Percentiles rank a stretch among this genome's conserved stretches.
These are phyloP conservation scores for Mixornis gularis DNA, from an alignment of 2,113 vertebrate species.

Conservation along the genomic window DNA sequence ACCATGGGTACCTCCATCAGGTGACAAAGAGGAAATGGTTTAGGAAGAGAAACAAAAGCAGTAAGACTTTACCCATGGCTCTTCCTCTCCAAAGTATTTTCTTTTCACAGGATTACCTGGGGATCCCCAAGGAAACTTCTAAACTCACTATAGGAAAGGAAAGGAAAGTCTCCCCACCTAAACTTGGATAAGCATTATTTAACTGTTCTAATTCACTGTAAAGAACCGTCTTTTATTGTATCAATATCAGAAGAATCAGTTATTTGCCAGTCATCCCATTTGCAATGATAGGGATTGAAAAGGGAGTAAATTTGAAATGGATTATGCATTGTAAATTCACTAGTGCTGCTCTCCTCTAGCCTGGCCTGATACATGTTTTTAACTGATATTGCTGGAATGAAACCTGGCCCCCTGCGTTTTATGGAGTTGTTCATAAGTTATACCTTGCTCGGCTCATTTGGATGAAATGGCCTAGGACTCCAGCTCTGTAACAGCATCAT, in stretches of 20 bases:
- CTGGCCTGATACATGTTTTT: not conserved
- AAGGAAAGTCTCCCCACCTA: not conserved
- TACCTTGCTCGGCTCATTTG: conserved; percentile 29
- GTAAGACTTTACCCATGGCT: not conserved
- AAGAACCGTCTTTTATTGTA: not conserved
- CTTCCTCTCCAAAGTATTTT: not conserved
- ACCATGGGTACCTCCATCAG: not conserved
- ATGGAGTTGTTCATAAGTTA: conserved; percentile 35
- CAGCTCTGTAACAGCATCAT: not conserved
- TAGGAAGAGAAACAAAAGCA: not conserved
- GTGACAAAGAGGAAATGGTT: not conserved
- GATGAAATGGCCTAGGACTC: not conserved
- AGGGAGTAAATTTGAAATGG: not conserved
- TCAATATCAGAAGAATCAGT: not conserved
- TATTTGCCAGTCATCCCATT: not conserved
- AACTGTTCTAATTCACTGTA: not conserved
- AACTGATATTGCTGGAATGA: not conserved
- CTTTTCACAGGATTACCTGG: not conserved
- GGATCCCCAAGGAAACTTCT: not conserved
- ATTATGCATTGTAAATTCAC: not conserved
- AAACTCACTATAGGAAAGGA: not conserved
- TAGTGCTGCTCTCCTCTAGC: not conserved
- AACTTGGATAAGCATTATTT: not conserved
- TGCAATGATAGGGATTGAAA: not conserved
- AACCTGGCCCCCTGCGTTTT: not conserved